Conservation (phyloP, 2,113 vertebrate species). For the Sigmodon hispidus region DNA sequence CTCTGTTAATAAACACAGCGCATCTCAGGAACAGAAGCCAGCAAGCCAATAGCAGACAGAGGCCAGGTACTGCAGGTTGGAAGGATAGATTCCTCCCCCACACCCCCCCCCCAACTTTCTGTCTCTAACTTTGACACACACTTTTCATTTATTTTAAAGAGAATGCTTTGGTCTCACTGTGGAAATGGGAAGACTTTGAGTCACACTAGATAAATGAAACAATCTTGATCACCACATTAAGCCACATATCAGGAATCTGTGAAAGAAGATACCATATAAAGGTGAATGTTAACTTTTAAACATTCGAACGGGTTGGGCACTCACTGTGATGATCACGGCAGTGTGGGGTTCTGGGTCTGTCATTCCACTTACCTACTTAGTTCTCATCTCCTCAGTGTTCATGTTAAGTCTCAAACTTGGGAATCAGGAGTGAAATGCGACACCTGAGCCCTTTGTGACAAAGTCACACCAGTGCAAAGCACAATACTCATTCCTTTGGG, state of each 20-base stretch:
- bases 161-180: constrained; percentile 5
- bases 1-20: constrained; percentile 16
- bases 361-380: fast-evolving
- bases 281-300: background rate
- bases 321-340: fast-evolving
- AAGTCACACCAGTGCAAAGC: background rate
- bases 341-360: fast-evolving
- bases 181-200: background rate
- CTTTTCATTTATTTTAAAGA: constrained; percentile 47
- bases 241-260: background rate
- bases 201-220: background rate
- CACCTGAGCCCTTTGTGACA: background rate
- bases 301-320: fast-evolving
- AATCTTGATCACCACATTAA: background rate
- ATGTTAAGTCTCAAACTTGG: background rate
- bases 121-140: constrained; percentile 2
- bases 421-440: background rate
- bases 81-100: background rate
- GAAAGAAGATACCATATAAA: background rate
- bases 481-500: background rate
- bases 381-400: background rate
- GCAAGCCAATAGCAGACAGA: background rate
- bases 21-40: constrained; percentile 49
- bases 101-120: background rate
- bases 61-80: background rate